Conservation (phyloP, 2,888 invertebrate species). For the Hipparchia sbordonii region DNA sequence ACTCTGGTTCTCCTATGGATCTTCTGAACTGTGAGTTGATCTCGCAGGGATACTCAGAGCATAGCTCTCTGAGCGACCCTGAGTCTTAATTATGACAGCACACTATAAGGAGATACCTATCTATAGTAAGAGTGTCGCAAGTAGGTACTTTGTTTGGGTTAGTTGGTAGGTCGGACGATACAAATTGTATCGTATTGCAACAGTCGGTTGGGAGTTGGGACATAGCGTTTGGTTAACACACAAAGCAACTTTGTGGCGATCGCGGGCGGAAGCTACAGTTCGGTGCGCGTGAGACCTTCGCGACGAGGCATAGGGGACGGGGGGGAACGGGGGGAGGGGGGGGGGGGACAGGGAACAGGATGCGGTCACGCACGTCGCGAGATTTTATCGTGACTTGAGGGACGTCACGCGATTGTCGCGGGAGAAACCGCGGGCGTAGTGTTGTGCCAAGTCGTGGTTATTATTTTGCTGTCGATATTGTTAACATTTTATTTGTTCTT, state of each 20-base stretch:
- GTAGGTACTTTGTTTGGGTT: too few relatives aligned
- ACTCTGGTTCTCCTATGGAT: too few relatives aligned
- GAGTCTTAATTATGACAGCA: too few relatives aligned
- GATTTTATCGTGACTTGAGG: constrained; percentile 45
- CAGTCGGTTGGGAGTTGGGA: too few relatives aligned
- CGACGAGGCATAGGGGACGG: constrained; percentile 35
- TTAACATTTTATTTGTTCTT: neutral
- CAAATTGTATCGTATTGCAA: too few relatives aligned
- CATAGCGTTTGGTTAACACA: too few relatives aligned
- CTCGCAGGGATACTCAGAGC: too few relatives aligned
- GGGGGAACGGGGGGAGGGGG: constrained; percentile 34
- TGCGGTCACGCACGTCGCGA: constrained; percentile 67
- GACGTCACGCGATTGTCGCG: constrained; percentile 39
- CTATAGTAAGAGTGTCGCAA: too few relatives aligned
- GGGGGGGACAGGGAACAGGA: constrained; percentile 55
- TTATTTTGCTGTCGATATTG: constrained; percentile 6
- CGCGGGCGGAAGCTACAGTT: constrained; percentile 44
- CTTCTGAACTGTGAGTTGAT: too few relatives aligned
- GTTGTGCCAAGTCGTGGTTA: constrained; percentile 12
- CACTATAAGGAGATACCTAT: too few relatives aligned
- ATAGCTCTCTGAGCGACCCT: too few relatives aligned
- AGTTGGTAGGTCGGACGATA: too few relatives aligned
- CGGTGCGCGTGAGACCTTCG: constrained; percentile 41
- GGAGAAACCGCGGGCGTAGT: constrained; percentile 37
- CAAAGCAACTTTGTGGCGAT: constrained; percentile 33